Conservation (phyloP, 2,113 vertebrate species). For the Poecile atricapillus region DNA sequence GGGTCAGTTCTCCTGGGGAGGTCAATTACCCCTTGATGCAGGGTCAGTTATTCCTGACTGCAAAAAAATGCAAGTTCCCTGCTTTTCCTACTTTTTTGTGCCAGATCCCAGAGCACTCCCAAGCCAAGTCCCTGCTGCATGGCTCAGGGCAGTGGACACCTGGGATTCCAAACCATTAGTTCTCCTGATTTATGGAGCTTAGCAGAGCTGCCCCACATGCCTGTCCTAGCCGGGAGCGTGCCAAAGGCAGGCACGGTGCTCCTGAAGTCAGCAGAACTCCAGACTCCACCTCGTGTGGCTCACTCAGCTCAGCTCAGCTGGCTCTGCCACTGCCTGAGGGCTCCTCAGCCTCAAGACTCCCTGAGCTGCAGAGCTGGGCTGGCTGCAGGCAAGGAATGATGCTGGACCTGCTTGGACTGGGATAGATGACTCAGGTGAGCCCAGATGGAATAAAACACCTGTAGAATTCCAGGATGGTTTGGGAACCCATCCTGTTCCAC, state of each 20-base stretch:
- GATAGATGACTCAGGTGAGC: neutral
- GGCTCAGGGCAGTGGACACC: neutral
- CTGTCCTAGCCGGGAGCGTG: neutral
- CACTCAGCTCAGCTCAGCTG: neutral
- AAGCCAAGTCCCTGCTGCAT: neutral
- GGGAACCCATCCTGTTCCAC: no score
- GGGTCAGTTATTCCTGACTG: neutral
- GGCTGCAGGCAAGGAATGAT: neutral
- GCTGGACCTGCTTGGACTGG: neutral
- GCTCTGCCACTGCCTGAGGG: neutral
- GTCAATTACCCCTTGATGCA: no score
- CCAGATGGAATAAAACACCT: neutral
- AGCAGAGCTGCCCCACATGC: neutral
- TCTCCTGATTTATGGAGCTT: neutral
- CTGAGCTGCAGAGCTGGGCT: neutral
- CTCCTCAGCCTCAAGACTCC: neutral
- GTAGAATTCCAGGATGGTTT: neutral
- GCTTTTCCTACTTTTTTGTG: neutral
- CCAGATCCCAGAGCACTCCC: neutral
- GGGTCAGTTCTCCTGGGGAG: neutral
- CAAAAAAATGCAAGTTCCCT: neutral
- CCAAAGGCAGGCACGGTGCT: accelerated
- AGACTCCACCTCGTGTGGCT: neutral
- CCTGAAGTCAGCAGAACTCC: neutral
- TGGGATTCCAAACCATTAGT: neutral